Evolutionary conservation across 2,113 vertebrate species (phyloP), one percentile per base, ranked within the genome.

Genomic region (Fregetta grallaria): DNA sequence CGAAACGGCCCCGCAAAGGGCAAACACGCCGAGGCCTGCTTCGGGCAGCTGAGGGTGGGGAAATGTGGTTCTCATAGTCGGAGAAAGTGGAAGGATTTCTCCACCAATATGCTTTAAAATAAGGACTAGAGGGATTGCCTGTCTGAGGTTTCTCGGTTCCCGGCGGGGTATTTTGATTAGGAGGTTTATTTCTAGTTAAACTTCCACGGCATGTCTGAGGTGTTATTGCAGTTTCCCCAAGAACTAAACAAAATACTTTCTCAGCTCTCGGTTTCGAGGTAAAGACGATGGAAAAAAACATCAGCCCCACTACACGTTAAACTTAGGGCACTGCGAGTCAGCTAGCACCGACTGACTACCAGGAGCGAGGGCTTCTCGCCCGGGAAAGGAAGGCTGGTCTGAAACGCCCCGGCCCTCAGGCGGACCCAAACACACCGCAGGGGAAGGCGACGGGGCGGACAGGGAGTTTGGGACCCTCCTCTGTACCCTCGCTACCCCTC

Each of bases 351-450:
- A 23, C 38, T 10, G 87, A 5, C 36, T 22, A 21, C 18, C 11
- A 10, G 56, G 34, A 56, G 67, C 1, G 1, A 27, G 21, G 25
- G 29, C 72, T 70, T 40, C 62, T 50, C 9, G 3, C 19, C 44
- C 2, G 44, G 38, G 27, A 29, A n/a, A 19, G 52, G 32, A 4
- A 40, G 47, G 76, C 45, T n/a, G 56, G 12, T 23, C 40, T 38
- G 23, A 12, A 36, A 19, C 1, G 0, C 6, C 10, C 42, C 4
- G 2, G 6, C 45, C 38, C 74, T 30, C 22, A 7, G 50, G 5
- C 1, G 2, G 21, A 49, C 11, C 4, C 66, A 8, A 36, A 30
- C n/a, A n/a, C 27, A 11, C 4, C 1, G 3, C 52, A 26, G 12
- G 23, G n/a, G 25, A 55, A 63, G 22, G 23, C 3, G 7, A 30